phyloP scores from a whole-genome alignment of 92 coral and sea anemone species.

The Desmophyllum pertusum region DNA sequence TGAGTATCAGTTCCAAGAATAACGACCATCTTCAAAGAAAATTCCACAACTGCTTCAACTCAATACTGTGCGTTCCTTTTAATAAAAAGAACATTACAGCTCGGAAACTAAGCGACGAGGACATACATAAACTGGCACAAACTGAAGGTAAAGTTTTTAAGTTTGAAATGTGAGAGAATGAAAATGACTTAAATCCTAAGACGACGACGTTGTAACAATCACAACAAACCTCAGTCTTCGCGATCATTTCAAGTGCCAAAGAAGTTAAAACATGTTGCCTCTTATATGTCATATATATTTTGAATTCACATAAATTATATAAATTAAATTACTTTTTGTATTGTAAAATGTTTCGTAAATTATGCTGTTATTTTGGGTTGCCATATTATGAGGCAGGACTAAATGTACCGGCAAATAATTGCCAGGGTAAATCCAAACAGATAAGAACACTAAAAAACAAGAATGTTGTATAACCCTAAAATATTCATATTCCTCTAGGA shows the following conservation, averaged over 20 bases:
- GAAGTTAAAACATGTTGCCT: no score
- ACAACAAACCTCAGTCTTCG: no score
- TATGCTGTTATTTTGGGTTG: no score
- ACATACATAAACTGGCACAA: slow-evolving; percentile 30
- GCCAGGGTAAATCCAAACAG: neutral
- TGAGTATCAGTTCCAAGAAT: slow-evolving; percentile 27
- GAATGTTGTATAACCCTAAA: neutral
- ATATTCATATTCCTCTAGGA: neutral
- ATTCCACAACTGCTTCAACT: slow-evolving; percentile 21
- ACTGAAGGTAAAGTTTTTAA: slow-evolving; percentile 13
- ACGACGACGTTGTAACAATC: no score
- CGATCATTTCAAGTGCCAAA: no score
- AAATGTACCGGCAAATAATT: neutral
- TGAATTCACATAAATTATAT: no score
- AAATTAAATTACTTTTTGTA: no score
- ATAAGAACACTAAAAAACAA: neutral
- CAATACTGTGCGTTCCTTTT: slow-evolving; percentile 35
- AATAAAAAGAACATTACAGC: neutral
- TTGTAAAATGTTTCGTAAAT: no score
- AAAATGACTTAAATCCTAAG: neutral
- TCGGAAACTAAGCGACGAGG: slow-evolving; percentile 36
- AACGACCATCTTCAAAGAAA: slow-evolving; percentile 26
- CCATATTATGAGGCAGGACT: neutral
- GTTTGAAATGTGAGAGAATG: neutral
- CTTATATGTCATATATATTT: no score